Evolutionary conservation across 2,113 vertebrate genomes (phyloP), one percentile per base, ranked within the genome.

Genomic region (Menidia beryllina): DNA sequence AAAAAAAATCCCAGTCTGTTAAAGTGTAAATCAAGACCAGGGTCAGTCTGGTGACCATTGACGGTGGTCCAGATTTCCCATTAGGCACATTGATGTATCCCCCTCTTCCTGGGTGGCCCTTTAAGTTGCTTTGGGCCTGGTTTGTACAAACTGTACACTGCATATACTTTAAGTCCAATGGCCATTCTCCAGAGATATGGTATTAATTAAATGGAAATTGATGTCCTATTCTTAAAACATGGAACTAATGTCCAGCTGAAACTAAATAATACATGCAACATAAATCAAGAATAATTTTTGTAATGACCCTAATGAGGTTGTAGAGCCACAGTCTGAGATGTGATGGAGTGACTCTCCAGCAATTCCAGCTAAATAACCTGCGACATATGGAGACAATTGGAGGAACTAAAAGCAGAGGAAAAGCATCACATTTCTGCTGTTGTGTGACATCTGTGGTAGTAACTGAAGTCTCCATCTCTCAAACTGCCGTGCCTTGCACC

Each of bases 101-200:
- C n/a, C 26, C 39, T 84, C 43, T 74, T 88, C 82, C 66, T 93
- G 91, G 90, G 93, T 94, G 92, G 92, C 85, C 87, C 38, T 21
- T 48, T 38, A 52, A 79, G 47, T 77, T 50, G 59, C 72, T 89
- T 87, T 84, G 24, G 48, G 41, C 41, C 48, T 63, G 72, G 54
- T 65, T 72, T 38, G 58, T 52, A 48, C 73, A 85, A 60, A 53
- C 50, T 39, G 26, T 30, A 70, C 64, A 78, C 54, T 76, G 78
- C 86, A 75, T 70, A 72, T 25, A 50, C 57, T 76, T 72, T 25
- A 43, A 71, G 69, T 68, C 41, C 38, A 19, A 27, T 59, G 77
- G 19, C 24, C 41, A 73, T 71, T 67, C 63, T 61, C 45, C 3
- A 61, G 48, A 75, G 53, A 63, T 55, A 75, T 67, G 39, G 62